These are phyloP conservation scores for Microhierax caerulescens DNA, from an alignment of 2,797 vertebrate species.

Conservation along the genomic window DNA sequence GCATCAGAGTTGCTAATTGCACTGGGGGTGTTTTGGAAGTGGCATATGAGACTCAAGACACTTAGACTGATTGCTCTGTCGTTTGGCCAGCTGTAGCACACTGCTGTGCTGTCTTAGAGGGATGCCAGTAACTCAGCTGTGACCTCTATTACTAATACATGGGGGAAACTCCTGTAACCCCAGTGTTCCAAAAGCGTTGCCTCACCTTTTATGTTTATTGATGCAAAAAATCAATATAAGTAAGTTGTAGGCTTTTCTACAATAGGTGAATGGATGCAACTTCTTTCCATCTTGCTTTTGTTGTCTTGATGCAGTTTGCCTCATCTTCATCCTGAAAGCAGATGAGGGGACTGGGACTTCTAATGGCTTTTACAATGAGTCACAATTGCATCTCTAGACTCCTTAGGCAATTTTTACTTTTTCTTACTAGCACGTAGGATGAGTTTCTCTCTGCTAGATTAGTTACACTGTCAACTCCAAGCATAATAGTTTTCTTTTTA, in stretches of 20 bases:
- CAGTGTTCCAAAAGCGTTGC: not conserved
- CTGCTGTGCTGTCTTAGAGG: not conserved
- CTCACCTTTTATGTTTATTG: not conserved
- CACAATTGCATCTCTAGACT: not conserved
- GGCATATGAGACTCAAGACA: not conserved
- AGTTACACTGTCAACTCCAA: not conserved
- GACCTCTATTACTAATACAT: not conserved
- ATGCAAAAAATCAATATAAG: not conserved
- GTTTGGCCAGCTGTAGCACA: rapidly evolving
- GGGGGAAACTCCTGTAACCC: not conserved
- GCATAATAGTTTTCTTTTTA: not conserved
- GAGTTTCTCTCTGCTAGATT: not conserved
- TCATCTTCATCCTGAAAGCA: not conserved
- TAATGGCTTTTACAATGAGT: not conserved
- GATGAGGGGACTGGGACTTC: not conserved
- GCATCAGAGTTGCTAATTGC: not conserved
- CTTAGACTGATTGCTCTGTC: not conserved
- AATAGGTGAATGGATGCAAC: not conserved
- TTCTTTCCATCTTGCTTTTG: not conserved
- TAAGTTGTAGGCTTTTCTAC: not conserved
- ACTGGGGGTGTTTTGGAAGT: not conserved
- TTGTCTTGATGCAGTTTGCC: not conserved
- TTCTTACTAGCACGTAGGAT: not conserved
- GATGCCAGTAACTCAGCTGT: not conserved
- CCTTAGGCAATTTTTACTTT: not conserved